Conservation (phyloP, 1,140 invertebrate genomes). For the Caerostris extrusa region DNA sequence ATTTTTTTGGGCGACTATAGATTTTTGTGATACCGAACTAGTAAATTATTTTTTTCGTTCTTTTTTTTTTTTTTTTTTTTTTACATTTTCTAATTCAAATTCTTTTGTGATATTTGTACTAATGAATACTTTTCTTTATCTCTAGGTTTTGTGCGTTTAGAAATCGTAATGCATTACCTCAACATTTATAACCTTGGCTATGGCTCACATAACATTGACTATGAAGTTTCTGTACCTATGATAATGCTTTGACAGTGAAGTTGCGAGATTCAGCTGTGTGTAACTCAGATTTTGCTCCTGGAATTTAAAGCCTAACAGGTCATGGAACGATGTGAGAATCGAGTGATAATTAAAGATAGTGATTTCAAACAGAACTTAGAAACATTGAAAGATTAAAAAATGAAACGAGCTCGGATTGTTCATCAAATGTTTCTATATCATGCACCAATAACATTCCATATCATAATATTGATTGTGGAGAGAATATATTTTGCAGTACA, state of each 20-base stretch:
- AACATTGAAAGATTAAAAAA: slow-evolving; percentile 26
- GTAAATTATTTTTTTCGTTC: too few relatives aligned
- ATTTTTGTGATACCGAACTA: too few relatives aligned
- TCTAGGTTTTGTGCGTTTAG: slow-evolving; percentile 15
- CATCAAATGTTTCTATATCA: slow-evolving; percentile 47
- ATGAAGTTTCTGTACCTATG: background rate
- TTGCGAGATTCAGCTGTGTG: background rate
- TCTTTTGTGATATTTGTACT: background rate
- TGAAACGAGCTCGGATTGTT: slow-evolving; percentile 47
- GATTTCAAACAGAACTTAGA: slow-evolving; percentile 46
- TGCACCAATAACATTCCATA: slow-evolving; percentile 44
- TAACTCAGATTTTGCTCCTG: background rate
- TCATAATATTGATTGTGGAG: slow-evolving; percentile 55
- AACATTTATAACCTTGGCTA: background rate
- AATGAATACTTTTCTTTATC: background rate
- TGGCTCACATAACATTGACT: background rate
- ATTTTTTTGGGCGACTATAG: too few relatives aligned
- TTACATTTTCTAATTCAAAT: too few relatives aligned
- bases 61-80: too few relatives aligned
- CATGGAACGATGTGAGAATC: slow-evolving; percentile 74
- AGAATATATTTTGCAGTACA: slow-evolving; percentile 43
- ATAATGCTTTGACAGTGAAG: background rate
- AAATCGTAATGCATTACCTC: background rate
- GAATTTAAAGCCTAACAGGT: slow-evolving; percentile 47
- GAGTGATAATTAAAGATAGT: slow-evolving; percentile 73